Base-by-base conservation (phyloP, 2,797 vertebrate genomes). In the Mus spretus region DNA sequence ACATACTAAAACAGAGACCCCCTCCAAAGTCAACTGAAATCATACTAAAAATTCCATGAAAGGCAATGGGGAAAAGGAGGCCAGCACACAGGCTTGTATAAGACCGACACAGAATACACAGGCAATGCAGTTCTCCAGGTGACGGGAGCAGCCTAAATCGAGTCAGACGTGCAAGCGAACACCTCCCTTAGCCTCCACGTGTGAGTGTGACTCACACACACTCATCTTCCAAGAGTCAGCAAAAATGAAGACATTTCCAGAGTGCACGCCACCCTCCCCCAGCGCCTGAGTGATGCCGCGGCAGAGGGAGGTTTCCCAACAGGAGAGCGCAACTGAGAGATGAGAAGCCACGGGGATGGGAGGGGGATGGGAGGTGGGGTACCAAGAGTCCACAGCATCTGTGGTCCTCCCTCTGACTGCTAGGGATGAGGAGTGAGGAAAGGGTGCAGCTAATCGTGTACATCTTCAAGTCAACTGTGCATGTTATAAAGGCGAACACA, bases 331-430 rank as follows among this genome's bases (percentile, higher is more conserved):
- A 4, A 65, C 37, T 20, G 7, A 20, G 6, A 47, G 2, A 20
- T 4, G 7, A 37, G 8, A 22, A 55, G 40, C 2, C 0, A 0
- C 0, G 37, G 6, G 3, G 61, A 17, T 3, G 12, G 2, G 50
- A 12, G 72, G 15, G 47, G 11, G n/a, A 37, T 1, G 24, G 61
- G 63, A 22, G 28, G n/a, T 26, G 40, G 20, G 0, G 10, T 10
- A 70, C n/a, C 28, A 75, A 26, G 47, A 13, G 14, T 22, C 5
- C 10, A 24, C 11, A 24, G n/a, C 12, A 34, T 28, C 34, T 24
- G 26, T 22, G 20, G 61, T 59, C 80, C 61, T 61, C 57, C 2
- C 3, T 37, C 67, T 0, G 2, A 59, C 4, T 2, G 34, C 50
- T 11, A 57, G 65, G 20, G 31, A 44, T 8, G 14, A 81, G 31